Evolutionary conservation across 1,140 invertebrate species (phyloP).

Genomic region (Brachionus sp.): DNA sequence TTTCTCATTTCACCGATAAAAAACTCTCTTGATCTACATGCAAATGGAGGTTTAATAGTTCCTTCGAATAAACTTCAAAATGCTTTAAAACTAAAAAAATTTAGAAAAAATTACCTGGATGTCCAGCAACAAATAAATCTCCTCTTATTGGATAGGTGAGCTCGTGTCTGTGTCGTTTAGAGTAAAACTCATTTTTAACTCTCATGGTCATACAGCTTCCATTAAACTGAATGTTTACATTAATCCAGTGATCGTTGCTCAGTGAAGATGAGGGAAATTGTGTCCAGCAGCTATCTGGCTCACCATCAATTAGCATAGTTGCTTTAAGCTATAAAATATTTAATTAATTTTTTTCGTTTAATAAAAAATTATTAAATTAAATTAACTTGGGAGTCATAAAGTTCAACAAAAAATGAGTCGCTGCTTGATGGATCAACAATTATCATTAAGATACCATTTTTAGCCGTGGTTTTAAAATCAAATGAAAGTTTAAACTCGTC

Average conservation of each 20-base stretch:
- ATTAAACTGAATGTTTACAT: constrained; percentile 17
- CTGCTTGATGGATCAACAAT: constrained; percentile 1
- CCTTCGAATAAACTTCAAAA: not conserved
- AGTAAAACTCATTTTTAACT: constrained; percentile 22
- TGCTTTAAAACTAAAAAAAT: not conserved
- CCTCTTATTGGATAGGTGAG: constrained; percentile 30
- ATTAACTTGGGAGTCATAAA: constrained; percentile 30
- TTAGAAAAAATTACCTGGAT: not conserved
- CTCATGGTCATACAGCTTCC: constrained; percentile 28
- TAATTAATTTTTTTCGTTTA: not conserved
- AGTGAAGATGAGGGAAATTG: constrained; percentile 24
- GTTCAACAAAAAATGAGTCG: constrained; percentile 43
- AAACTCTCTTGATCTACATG: constrained; percentile 30
- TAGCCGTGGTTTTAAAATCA: constrained; percentile 22
- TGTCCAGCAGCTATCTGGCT: constrained; percentile 38
- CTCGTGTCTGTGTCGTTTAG: constrained; percentile 11
- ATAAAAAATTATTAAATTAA: not conserved
- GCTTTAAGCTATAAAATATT: constrained; percentile 31
- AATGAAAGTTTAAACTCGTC: constrained; percentile 32
- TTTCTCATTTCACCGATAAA: constrained; percentile 44
- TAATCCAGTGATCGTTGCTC: constrained; percentile 1
- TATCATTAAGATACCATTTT: constrained; percentile 37
- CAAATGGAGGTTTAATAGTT: constrained; percentile 26
- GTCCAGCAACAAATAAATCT: constrained; percentile 37
- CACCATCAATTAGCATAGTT: constrained; percentile 33